Percentiles rank a stretch among this genome's conserved stretches.
phyloP scores from a whole-genome alignment of 2,797 vertebrate species.

The Botia almorhae region DNA sequence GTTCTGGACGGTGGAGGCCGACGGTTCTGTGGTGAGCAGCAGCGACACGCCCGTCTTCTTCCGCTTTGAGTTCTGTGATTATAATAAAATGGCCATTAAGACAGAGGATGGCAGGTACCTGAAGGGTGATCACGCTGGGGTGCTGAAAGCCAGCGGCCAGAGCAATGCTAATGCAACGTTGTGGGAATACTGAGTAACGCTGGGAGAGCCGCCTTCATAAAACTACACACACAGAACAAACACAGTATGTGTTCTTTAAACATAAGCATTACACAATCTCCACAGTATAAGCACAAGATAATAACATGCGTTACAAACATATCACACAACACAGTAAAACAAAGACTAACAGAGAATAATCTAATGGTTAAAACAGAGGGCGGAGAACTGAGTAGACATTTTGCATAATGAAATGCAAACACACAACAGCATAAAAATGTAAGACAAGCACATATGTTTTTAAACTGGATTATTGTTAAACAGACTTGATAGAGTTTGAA shows the following conservation, averaged over 20 bases:
- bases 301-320: not conserved
- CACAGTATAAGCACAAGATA: conserved; percentile 32
- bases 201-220: conserved; percentile 3
- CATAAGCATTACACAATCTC: conserved; percentile 22
- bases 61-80: conserved; percentile 94
- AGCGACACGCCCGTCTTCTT: conserved; percentile 86
- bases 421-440: not conserved
- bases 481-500: not conserved
- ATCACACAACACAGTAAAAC: conserved; percentile 15
- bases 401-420: conserved; percentile 2
- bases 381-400: not conserved
- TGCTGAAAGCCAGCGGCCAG: conserved; percentile 88
- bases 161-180: conserved; percentile 86
- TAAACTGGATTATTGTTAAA: not conserved
- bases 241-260: conserved; percentile 10
- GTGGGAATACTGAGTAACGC: conserved; percentile 89
- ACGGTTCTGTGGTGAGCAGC: conserved; percentile 86
- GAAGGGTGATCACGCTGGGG: conserved; percentile 94
- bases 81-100: conserved; percentile 93
- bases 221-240: conserved; percentile 6
- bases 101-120: conserved; percentile 88
- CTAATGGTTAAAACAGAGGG: not conserved
- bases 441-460: conserved; percentile 17
- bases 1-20: conserved; percentile 90
- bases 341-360: not conserved